phyloP scores from a whole-genome alignment of 2,797 vertebrate genomes.

The Lycodopsis pacificus region DNA sequence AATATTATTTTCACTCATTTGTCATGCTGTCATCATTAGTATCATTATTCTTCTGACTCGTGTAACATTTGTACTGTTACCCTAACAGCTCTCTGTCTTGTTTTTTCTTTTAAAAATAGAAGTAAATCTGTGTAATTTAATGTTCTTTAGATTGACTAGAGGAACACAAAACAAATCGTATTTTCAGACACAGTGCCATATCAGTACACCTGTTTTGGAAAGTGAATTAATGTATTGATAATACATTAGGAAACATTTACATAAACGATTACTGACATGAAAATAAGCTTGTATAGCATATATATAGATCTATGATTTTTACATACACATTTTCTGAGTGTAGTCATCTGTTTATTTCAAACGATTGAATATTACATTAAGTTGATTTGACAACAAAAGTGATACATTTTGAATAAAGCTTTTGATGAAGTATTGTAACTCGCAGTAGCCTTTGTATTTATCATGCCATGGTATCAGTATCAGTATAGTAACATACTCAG shows the following conservation, averaged over 20 bases:
- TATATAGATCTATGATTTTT: background rate
- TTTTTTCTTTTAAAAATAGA: background rate
- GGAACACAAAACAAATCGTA: background rate
- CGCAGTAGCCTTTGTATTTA: background rate
- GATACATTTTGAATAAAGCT: background rate
- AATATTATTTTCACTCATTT: background rate
- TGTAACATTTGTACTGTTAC: background rate
- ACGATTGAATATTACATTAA: background rate
- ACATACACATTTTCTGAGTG: background rate
- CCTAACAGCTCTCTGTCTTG: background rate
- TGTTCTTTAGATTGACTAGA: background rate
- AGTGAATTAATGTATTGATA: background rate
- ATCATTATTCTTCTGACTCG: background rate
- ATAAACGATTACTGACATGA: background rate
- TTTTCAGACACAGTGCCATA: background rate
- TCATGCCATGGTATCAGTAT: background rate
- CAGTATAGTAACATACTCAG: conserved; percentile 8
- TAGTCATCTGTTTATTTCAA: background rate
- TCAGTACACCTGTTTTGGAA: background rate
- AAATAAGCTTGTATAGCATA: background rate
- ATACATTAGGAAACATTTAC: background rate
- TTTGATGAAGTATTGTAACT: background rate
- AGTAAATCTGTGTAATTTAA: background rate
- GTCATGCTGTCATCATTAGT: background rate
- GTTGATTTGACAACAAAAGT: background rate